Evolutionary conservation across 53 echinoderm and acorn worm genomes (phyloP).

Genomic region (Echinometra lucunter): DNA sequence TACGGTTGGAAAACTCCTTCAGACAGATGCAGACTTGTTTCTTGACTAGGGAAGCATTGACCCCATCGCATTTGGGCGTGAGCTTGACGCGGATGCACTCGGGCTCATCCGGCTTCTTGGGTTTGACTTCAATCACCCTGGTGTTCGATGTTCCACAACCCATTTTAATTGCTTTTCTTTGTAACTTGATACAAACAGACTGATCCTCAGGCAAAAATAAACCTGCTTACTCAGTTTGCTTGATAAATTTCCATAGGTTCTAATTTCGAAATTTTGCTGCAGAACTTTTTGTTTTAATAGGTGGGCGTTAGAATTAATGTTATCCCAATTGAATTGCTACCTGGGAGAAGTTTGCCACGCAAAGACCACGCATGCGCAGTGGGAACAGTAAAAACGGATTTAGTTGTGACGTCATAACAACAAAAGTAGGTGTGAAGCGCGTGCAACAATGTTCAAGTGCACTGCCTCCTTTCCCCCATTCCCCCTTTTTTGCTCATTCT

Average conservation of each 20-base stretch:
- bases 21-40: conserved; percentile 37
- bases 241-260: not conserved
- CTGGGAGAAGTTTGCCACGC: too few species aligned
- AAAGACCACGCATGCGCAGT: too few species aligned
- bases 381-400: too few species aligned
- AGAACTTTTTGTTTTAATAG: not conserved
- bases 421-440: too few species aligned
- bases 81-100: conserved; percentile 57
- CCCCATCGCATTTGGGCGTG: not conserved
- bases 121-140: conserved; percentile 33
- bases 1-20: conserved; percentile 54
- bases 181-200: not conserved
- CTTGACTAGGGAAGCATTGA: not conserved
- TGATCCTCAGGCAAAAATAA: not conserved
- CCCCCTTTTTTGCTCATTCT: too few species aligned
- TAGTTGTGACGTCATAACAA: too few species aligned
- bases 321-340: too few species aligned
- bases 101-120: conserved; percentile 8
- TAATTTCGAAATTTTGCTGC: not conserved
- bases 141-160: conserved; percentile 46
- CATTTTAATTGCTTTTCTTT: not conserved
- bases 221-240: not conserved
- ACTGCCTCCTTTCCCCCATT: too few species aligned
- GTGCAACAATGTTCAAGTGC: too few species aligned
- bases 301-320: too few species aligned